These are phyloP conservation scores for Amblyteles armatorius DNA, from an alignment of 2,888 invertebrate species.

Conservation along the genomic window DNA sequence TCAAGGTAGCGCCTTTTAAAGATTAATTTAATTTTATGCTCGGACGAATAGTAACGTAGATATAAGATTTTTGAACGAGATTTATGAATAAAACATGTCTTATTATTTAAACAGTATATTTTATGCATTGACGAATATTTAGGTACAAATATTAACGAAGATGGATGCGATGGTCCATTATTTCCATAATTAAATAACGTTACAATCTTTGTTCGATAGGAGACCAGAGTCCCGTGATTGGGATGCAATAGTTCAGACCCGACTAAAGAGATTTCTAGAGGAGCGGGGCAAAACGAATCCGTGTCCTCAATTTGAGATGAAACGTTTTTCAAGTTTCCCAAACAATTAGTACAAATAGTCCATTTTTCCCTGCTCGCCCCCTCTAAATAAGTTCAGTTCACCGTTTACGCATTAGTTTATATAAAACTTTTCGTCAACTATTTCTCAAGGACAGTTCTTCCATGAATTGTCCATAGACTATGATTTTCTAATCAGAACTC, in stretches of 20 bases:
- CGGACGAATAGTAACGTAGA: constrained; percentile 28
- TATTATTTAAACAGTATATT: constrained; percentile 21
- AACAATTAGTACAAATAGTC: too few relatives aligned
- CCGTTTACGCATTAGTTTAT: constrained; percentile 8
- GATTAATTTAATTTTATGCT: constrained; percentile 26
- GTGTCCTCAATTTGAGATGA: too few relatives aligned
- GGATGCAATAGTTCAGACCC: too few relatives aligned
- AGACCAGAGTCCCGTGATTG: too few relatives aligned
- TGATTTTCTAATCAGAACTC: not conserved
- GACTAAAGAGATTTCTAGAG: not conserved
- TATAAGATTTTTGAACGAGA: constrained; percentile 13
- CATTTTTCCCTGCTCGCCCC: not conserved
- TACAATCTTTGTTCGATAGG: too few relatives aligned
- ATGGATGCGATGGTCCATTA: not conserved
- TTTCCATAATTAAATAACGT: too few relatives aligned
- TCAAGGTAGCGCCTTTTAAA: not conserved
- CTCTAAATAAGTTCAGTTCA: constrained; percentile 16
- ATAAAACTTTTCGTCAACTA: not conserved
- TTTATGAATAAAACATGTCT: constrained; percentile 10
- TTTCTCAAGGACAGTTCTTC: not conserved
- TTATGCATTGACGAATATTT: not conserved
- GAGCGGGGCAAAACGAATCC: not conserved
- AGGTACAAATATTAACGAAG: not conserved
- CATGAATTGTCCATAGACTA: not conserved
- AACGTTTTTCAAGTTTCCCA: too few relatives aligned